Percentiles rank a stretch among this genome's conserved stretches.
phyloP scores from a whole-genome alignment of 37 sponge, comb jelly and placozoan genomes.

The Lycopodina hypogea region DNA sequence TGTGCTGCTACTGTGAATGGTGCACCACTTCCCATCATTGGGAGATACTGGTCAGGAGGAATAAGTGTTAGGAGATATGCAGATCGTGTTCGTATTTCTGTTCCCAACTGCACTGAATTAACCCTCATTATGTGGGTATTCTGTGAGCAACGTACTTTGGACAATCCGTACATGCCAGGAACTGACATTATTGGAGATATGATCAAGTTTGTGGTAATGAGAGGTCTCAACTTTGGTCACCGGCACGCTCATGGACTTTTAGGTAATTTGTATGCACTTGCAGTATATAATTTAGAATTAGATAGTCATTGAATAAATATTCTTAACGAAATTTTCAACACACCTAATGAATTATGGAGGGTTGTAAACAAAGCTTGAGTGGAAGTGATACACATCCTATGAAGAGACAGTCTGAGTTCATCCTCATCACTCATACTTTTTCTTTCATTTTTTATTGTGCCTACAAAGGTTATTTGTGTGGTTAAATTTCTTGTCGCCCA shows the following conservation, averaged over 20 bases:
- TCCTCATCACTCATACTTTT: too few relatives aligned
- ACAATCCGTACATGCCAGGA: background rate
- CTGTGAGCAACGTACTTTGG: slow-evolving; percentile 29
- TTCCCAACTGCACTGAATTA: slow-evolving; percentile 69
- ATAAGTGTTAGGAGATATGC: slow-evolving; percentile 8
- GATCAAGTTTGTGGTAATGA: slow-evolving; percentile 53
- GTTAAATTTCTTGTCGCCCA: too few relatives aligned
- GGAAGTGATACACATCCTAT: background rate
- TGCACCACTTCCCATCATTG: too few relatives aligned
- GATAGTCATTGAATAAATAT: background rate
- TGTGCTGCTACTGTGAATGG: slow-evolving; percentile 30
- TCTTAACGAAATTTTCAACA: background rate
- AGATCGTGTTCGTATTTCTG: slow-evolving; percentile 52
- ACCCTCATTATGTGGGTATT: slow-evolving; percentile 73
- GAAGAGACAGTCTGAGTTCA: too few relatives aligned
- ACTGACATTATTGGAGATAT: background rate
- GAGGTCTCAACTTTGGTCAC: slow-evolving; percentile 65
- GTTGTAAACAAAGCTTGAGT: background rate
- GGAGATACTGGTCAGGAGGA: background rate
- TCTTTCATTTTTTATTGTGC: too few relatives aligned
- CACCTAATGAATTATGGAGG: background rate
- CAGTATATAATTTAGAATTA: too few relatives aligned
- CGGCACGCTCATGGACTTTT: slow-evolving; percentile 65
- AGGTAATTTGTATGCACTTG: slow-evolving; percentile 15
- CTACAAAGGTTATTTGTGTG: too few relatives aligned